Percentiles rank a stretch among this genome's conserved stretches.
These are phyloP conservation scores for Nysson spinosus DNA, from an alignment of 2,888 invertebrate species.

Conservation along the genomic window DNA sequence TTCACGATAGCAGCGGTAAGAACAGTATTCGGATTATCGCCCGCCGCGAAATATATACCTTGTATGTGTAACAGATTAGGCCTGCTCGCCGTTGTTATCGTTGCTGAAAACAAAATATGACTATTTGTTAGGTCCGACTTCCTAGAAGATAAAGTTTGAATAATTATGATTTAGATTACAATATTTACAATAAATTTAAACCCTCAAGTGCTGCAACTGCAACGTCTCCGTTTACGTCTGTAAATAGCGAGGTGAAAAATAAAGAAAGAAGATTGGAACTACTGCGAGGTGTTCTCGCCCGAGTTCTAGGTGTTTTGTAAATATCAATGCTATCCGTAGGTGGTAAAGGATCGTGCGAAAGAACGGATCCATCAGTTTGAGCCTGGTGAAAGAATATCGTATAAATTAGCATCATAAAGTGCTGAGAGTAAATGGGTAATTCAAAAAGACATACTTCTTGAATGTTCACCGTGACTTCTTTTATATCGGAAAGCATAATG, in stretches of 20 bases:
- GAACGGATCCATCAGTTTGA: slow-evolving; percentile 80
- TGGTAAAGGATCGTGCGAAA: slow-evolving; percentile 89
- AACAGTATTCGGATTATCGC: no score
- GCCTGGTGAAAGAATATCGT: slow-evolving; percentile 71
- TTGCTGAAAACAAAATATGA: slow-evolving; percentile 30
- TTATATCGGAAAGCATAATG: slow-evolving; percentile 85
- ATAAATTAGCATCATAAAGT: slow-evolving; percentile 2
- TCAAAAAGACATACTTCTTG: slow-evolving; percentile 78
- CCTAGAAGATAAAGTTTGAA: no score
- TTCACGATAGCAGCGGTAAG: no score
- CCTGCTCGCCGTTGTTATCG: slow-evolving; percentile 38
- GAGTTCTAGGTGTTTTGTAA: slow-evolving; percentile 80
- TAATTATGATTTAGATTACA: no score
- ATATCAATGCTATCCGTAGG: slow-evolving; percentile 86
- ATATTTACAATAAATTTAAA: slow-evolving; percentile 59
- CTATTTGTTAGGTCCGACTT: no score
- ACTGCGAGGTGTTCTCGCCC: slow-evolving; percentile 51
- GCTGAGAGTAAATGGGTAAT: neutral
- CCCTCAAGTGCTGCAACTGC: slow-evolving; percentile 48
- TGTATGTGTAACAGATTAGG: no score
- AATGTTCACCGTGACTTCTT: slow-evolving; percentile 81
- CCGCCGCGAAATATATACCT: no score
- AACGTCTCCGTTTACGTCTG: slow-evolving; percentile 78
- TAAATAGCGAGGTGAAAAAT: slow-evolving; percentile 84
- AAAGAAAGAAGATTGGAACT: slow-evolving; percentile 72